Conservation (phyloP, 2,797 vertebrate species). For the Lophura swinhoii region DNA sequence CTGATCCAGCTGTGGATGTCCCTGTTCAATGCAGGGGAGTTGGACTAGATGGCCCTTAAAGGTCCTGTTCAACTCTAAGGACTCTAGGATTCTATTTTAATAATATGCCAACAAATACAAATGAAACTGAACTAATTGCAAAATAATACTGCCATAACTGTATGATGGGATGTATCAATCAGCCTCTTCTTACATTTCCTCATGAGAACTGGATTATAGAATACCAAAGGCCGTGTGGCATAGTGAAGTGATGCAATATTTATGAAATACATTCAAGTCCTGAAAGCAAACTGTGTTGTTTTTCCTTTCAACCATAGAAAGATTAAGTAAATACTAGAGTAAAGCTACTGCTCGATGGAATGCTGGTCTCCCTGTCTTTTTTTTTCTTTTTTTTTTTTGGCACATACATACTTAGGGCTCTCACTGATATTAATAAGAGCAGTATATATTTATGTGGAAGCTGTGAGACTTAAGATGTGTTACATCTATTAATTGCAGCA, state of each 20-base stretch:
- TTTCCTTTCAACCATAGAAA: neutral
- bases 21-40: no score
- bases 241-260: slow-evolving; percentile 2
- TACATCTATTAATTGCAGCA: neutral
- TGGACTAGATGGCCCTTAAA: no score
- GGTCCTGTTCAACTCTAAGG: no score
- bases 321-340: neutral
- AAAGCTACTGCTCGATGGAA: neutral
- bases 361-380: neutral
- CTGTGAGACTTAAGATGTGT: neutral
- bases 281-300: neutral
- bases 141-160: neutral
- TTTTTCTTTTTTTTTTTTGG: neutral
- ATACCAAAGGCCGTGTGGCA: neutral
- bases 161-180: neutral
- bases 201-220: neutral
- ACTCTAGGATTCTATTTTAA: neutral
- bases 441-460: neutral
- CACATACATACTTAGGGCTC: neutral
- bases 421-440: neutral
- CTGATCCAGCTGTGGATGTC: no score
- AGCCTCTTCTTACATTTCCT: slow-evolving; percentile 5
- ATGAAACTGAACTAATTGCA: neutral
- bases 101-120: neutral
- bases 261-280: neutral